Percentiles rank a stretch among this genome's conserved stretches.
These are phyloP conservation scores for Cynodonichthys magdalenae DNA, from an alignment of 2,797 vertebrate species.

Conservation along the genomic window DNA sequence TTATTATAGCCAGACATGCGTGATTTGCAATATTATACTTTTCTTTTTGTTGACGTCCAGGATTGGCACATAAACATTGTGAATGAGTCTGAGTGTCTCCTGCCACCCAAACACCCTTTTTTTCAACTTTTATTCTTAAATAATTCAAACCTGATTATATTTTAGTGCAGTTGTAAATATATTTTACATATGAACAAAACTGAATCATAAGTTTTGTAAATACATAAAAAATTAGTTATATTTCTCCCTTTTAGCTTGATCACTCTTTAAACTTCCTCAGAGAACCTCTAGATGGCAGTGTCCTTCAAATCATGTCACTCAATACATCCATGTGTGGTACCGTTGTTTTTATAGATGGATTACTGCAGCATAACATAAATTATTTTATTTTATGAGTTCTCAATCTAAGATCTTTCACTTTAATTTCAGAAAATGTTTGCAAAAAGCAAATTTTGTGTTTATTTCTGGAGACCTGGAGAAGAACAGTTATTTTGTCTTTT, in stretches of 20 bases:
- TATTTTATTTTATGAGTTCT: slow-evolving; percentile 27
- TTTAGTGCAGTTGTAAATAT: not conserved
- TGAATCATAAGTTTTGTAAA: too few relatives aligned
- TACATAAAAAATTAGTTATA: too few relatives aligned
- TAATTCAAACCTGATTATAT: too few relatives aligned
- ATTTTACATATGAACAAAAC: too few relatives aligned
- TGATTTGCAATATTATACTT: too few relatives aligned
- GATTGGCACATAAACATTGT: too few relatives aligned
- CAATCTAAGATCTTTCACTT: slow-evolving; percentile 11
- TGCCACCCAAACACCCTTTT: too few relatives aligned
- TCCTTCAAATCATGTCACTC: slow-evolving; percentile 2
- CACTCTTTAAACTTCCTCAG: not conserved
- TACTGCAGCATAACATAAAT: slow-evolving; percentile 5
- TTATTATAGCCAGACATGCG: too few relatives aligned
- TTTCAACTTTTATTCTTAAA: too few relatives aligned
- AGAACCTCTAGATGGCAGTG: slow-evolving; percentile 46
- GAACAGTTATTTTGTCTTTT: not conserved
- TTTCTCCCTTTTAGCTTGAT: not conserved
- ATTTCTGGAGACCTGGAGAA: not conserved
- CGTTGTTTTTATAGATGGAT: slow-evolving; percentile 15
- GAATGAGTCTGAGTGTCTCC: too few relatives aligned
- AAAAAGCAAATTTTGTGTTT: not conserved
- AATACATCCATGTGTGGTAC: not conserved
- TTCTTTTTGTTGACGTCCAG: too few relatives aligned
- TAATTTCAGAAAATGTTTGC: slow-evolving; percentile 13